Base-by-base conservation (phyloP, 1,140 invertebrate species). In the Solenopsis invicta region DNA sequence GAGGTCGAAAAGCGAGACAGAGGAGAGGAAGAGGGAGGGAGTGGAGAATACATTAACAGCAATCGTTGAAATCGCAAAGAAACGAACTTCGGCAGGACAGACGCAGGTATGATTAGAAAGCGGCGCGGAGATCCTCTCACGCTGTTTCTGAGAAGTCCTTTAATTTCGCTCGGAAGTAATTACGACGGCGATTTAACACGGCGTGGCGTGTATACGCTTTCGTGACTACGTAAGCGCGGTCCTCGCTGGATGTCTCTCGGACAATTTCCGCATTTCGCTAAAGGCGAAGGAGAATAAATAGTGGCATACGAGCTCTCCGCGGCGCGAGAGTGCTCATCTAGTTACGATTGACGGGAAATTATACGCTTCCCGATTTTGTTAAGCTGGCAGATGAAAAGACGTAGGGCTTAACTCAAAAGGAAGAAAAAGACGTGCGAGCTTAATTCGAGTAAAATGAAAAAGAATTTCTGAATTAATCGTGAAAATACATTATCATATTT, bases 131-230 rank as follows among this genome's bases (percentile, higher is more conserved):
- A 72, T 82, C 41, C 52, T 82, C 50, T 72, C 37, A 16, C 37
- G 41, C 45, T 48, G 67, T 67, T 71, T n/a, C 50, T 24, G 77
- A 72, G 56, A 87, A 82, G 62, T 87, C 85, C 67, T 81, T 87
- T 87, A 87, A 87, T 87, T 87, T 72, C 54, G 45, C 45, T 62
- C 56, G 67, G 72, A 66, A 45, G 64, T 86, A 86, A 86, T 85
- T 77, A 50, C 82, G 59, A 37, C 45, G 74, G 61, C 82, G 80
- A 81, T 74, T 82, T 82, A 61, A 74, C 41, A 13, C 18, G 54
- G 48, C 21, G 21, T 16, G 66, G 24, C 62, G 13, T 48, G 52
- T 74, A 61, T 61, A 74, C 80, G 52, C 12, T 71, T 54, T 61
- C 41, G 24, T 74, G 67, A 59, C 41, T 72, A 61, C 21, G 54